Percentiles rank a stretch among this genome's conserved stretches.
phyloP scores from a whole-genome alignment of 1,140 invertebrate genomes.

The Aphelinus atriplicis region DNA sequence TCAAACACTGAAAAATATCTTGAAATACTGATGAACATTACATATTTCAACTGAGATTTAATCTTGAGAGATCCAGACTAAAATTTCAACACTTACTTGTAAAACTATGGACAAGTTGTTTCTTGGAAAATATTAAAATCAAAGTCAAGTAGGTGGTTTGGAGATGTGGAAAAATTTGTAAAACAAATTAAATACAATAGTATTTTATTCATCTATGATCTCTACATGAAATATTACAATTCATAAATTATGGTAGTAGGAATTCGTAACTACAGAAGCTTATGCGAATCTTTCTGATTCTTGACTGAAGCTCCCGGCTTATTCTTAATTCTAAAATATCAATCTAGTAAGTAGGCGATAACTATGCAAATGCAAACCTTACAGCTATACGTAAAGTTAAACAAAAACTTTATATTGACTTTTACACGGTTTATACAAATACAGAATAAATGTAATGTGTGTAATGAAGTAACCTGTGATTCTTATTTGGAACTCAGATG shows the following conservation, averaged over 20 bases:
- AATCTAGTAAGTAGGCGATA: slow-evolving; percentile 21
- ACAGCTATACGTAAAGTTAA: slow-evolving; percentile 9
- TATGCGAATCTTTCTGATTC: slow-evolving; percentile 28
- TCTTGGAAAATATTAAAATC: too few relatives aligned
- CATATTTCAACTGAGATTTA: too few relatives aligned
- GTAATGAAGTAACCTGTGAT: too few relatives aligned
- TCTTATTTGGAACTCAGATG: slow-evolving; percentile 5
- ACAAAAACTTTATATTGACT: slow-evolving; percentile 7
- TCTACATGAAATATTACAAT: slow-evolving; percentile 50
- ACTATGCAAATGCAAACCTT: slow-evolving; percentile 22
- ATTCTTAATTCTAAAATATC: slow-evolving; percentile 25
- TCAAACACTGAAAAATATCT: too few relatives aligned
- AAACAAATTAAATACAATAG: slow-evolving; percentile 51
- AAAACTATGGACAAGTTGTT: too few relatives aligned
- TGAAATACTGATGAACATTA: too few relatives aligned
- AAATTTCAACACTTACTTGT: too few relatives aligned
- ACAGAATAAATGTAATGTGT: too few relatives aligned
- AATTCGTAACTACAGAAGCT: slow-evolving; percentile 52
- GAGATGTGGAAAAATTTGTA: too few relatives aligned
- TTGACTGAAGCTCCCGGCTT: slow-evolving; percentile 23
- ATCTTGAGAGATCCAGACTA: too few relatives aligned
- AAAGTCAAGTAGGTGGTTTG: too few relatives aligned
- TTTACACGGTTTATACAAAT: slow-evolving; percentile 27
- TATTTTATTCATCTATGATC: slow-evolving; percentile 57
- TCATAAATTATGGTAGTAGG: slow-evolving; percentile 52